These are phyloP conservation scores for Sus scrofa DNA, from an alignment of 2,113 vertebrate genomes.

Conservation along the genomic window T2T-Sscrofa CM000820.6:45711001-45711500, in stretches of 20 bases:
- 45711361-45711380: not conserved
- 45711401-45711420: not conserved
- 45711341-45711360: conserved; percentile 44
- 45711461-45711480: conserved; percentile 38
- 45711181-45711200: not conserved
- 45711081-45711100: not conserved
- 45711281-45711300: conserved; percentile 87
- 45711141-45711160: not conserved
- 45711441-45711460: conserved; percentile 13
- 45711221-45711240: not conserved
- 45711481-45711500: conserved; percentile 71
- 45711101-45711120: not conserved
- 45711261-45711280: conserved; percentile 88
- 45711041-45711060: not conserved
- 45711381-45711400: not conserved
- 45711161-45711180: not conserved
- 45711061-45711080: not conserved
- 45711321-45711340: conserved; percentile 62
- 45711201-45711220: not conserved
- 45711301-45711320: conserved; percentile 82
- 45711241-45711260: conserved; percentile 80
- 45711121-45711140: not conserved
- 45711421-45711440: not conserved
- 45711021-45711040: not conserved
- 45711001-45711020: not conserved